Conservation (phyloP, 2,888 invertebrate genomes). For the Apamea epomidion region DNA sequence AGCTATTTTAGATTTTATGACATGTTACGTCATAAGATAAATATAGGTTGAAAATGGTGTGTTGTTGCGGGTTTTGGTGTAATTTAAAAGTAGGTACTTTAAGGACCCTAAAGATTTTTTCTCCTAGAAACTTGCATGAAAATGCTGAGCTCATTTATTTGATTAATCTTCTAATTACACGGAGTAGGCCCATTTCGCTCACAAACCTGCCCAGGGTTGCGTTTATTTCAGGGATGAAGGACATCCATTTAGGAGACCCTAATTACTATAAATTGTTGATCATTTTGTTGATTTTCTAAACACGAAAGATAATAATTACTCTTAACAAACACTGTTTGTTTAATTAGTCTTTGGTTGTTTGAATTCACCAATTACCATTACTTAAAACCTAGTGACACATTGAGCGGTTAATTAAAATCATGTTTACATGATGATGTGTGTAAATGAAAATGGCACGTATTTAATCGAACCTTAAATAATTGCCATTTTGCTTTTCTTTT, state of each 20-base stretch:
- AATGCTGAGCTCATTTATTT: slow-evolving; percentile 20
- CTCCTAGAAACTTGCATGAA: background rate
- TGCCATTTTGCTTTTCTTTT: background rate
- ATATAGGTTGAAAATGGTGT: background rate
- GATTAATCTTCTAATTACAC: slow-evolving; percentile 46
- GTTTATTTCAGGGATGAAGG: slow-evolving; percentile 9
- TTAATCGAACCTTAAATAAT: background rate
- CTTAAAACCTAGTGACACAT: background rate
- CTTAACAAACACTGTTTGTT: background rate
- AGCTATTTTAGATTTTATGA: slow-evolving; percentile 36
- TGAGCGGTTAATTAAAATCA: background rate
- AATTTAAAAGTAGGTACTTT: background rate
- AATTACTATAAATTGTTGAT: slow-evolving; percentile 18
- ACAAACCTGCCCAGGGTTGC: background rate
- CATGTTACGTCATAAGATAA: slow-evolving; percentile 4
- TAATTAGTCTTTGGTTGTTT: background rate
- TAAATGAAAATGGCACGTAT: background rate
- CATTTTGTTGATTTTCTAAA: slow-evolving; percentile 20
- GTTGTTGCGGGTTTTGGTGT: background rate
- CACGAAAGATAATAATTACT: slow-evolving; percentile 5
- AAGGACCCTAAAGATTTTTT: slow-evolving; percentile 6
- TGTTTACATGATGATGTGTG: no score
- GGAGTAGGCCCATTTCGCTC: slow-evolving; percentile 2
- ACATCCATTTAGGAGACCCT: slow-evolving; percentile 8
- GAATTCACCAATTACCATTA: background rate